phyloP scores from a whole-genome alignment of 2,797 vertebrate genomes.

The Pogonophryne albipinna region DNA sequence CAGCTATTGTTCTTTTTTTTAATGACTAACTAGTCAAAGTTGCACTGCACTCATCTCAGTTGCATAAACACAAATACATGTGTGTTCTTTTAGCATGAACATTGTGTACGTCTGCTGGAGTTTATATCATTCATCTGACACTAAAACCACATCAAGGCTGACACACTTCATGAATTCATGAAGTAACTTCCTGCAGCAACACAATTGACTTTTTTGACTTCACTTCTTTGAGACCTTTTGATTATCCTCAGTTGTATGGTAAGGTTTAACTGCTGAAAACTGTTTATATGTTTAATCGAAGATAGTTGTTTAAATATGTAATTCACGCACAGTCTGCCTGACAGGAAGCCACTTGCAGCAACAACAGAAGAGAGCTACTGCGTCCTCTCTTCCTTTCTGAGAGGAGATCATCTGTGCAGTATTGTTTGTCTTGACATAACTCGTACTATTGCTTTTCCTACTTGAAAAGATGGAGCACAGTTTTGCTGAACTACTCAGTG shows the following conservation, averaged over 20 bases:
- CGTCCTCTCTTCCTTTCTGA: constrained; percentile 55
- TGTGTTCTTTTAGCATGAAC: constrained; percentile 34
- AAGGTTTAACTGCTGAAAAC: background rate
- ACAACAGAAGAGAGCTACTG: constrained; percentile 59
- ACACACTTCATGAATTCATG: constrained; percentile 55
- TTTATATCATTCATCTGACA: constrained; percentile 53
- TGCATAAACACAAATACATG: constrained; percentile 31
- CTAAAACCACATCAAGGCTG: constrained; percentile 77
- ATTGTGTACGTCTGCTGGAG: constrained; percentile 36
- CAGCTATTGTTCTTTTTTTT: constrained; percentile 12
- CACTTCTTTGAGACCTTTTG: constrained; percentile 9
- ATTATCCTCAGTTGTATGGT: background rate
- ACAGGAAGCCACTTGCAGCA: constrained; percentile 81
- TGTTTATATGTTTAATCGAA: background rate
- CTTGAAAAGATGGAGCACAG: constrained; percentile 78
- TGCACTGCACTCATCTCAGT: constrained; percentile 11
- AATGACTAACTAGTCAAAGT: background rate
- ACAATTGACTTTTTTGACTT: constrained; percentile 28
- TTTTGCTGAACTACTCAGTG: constrained; percentile 71
- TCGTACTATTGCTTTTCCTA: constrained; percentile 14
- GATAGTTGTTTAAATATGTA: constrained; percentile 12
- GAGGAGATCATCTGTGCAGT: constrained; percentile 34
- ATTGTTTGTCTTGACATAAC: constrained; percentile 30
- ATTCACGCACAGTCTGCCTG: constrained; percentile 55
- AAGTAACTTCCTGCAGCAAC: constrained; percentile 43